Evolutionary conservation across 1,140 invertebrate genomes (phyloP), one percentile per base, ranked within the genome.

Genomic region (Cydia fagiglandana): DNA sequence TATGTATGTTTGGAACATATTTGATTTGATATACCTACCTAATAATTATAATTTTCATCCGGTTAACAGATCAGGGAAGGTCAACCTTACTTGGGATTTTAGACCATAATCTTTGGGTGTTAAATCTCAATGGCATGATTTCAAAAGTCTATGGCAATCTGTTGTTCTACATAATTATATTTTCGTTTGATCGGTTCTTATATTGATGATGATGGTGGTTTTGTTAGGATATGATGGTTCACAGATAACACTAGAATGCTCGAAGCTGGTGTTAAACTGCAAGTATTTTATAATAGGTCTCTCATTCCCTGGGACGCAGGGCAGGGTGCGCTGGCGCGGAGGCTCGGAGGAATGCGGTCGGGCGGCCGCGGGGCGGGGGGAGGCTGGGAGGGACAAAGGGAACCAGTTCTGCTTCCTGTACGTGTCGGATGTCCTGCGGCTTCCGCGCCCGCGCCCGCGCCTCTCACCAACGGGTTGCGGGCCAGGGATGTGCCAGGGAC

Each of bases 351-450:
- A 92, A 92, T 92, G 91, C 80, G 88, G 91, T 91, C 82, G 81
- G 84, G 83, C 83, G 75, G 78, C 77, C 80, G 30, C 2, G 4
- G 30, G 30, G 84, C 80, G 84, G 81, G 78, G 84, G 81, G 87
- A 85, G 88, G 83, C 83, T 83, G 81, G 74, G 88, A 89, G 89
- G 91, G 89, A 91, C 91, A 91, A 92, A 91, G 86, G 81, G 83
- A 88, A 92, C 90, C 89, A 88, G 91, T 91, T 92, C 84, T 87
- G 89, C 89, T 92, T 92, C 91, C 91, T 92, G 91, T 92, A 90
- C 89, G 91, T 91, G 90, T 92, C 91, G 91, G 91, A 92, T 92
- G 91, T 92, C 91, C 91, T 91, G 91, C 89, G 91, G 91, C 91
- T 92, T 92, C 91, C 91, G 91, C 87, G 87, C 88, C 84, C 84